Conservation (phyloP, 2,113 vertebrate genomes). For the Lophochroa leadbeateri region DNA sequence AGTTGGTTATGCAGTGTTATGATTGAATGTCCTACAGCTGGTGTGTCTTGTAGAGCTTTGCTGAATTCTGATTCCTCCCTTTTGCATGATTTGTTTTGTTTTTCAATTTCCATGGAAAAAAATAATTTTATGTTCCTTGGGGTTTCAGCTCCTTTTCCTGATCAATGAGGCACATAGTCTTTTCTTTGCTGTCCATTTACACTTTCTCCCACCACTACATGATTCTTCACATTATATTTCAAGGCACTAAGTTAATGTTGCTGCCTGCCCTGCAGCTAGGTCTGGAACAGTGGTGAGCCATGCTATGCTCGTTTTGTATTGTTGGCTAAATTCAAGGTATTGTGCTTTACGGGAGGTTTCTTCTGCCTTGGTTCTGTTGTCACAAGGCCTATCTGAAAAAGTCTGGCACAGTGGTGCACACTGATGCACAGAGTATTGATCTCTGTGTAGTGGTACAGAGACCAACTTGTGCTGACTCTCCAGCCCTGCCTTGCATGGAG, state of each 20-base stretch:
- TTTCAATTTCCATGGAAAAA: background rate
- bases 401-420: background rate
- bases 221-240: background rate
- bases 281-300: background rate
- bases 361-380: background rate
- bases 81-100: background rate
- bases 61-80: background rate
- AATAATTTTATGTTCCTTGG: background rate
- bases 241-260: background rate
- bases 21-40: background rate
- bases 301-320: background rate
- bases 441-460: background rate
- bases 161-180: background rate
- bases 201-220: background rate
- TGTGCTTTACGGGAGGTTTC: background rate
- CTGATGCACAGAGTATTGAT: background rate
- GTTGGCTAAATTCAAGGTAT: background rate
- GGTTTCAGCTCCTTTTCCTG: background rate
- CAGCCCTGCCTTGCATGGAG: background rate
- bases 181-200: background rate
- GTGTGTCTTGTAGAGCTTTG: background rate
- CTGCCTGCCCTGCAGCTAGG: background rate
- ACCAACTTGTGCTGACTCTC: background rate
- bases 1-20: background rate
- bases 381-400: rapidly evolving